These are phyloP conservation scores for Ceratosolen fusciceps DNA, from an alignment of 1,140 invertebrate species.

Conservation along the genomic window DNA sequence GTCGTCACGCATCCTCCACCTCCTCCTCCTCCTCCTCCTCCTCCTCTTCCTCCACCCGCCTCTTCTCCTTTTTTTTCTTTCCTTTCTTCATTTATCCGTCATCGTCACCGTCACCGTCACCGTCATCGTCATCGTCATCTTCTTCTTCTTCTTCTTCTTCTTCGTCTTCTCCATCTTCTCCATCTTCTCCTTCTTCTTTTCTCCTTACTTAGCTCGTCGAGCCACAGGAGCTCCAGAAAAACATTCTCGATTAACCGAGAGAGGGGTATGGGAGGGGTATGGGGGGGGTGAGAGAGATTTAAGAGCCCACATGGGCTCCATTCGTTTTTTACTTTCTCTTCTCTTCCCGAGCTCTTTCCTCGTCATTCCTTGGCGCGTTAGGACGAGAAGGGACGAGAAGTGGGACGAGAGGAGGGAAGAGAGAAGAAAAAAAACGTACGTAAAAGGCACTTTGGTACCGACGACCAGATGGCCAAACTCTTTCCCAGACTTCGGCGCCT, in stretches of 20 bases:
- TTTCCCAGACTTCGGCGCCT: background rate
- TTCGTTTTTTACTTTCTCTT: background rate
- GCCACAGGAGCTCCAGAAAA: conserved; percentile 1
- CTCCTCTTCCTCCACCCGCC: too few relatives aligned
- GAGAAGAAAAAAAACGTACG: conserved; percentile 1
- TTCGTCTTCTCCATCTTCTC: background rate
- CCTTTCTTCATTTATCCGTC: background rate
- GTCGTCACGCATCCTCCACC: background rate
- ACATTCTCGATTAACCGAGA: background rate
- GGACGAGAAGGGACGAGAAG: too few relatives aligned
- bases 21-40: background rate
- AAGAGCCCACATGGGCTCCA: conserved; percentile 1
- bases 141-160: too few relatives aligned
- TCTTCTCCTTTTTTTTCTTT: too few relatives aligned
- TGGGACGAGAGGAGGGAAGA: background rate
- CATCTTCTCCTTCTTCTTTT: background rate
- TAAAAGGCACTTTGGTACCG: background rate
- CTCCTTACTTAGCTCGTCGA: background rate
- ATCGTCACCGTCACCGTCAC: background rate
- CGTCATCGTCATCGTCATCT: too few relatives aligned
- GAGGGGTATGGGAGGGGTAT: background rate
- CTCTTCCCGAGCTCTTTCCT: background rate
- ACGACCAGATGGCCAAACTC: conserved; percentile 5
- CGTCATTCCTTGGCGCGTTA: background rate
- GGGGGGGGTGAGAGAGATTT: background rate